Evolutionary conservation across 2,113 vertebrate genomes (phyloP).

Genomic region (Eidolon helvum): DNA sequence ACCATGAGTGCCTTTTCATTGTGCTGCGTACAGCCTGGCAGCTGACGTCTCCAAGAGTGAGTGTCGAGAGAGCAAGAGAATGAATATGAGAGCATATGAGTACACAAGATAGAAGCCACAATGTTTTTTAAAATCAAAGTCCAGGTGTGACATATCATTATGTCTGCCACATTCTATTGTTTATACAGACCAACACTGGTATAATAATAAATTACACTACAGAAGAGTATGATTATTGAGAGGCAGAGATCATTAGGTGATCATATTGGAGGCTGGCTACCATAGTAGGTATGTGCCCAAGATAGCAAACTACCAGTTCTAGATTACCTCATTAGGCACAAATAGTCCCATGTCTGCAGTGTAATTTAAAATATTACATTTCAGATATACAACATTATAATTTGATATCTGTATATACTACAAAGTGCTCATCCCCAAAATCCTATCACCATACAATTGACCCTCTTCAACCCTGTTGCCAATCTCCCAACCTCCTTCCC

Average conservation of each 20-base stretch:
- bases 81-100: background rate
- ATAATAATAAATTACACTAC: background rate
- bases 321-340: background rate
- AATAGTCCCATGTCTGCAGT: background rate
- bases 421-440: background rate
- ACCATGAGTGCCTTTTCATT: background rate
- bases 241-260: background rate
- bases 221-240: background rate
- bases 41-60: background rate
- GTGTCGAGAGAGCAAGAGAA: background rate
- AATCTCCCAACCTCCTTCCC: background rate
- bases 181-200: background rate
- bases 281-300: background rate
- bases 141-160: background rate
- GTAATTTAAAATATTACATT: background rate
- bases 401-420: background rate
- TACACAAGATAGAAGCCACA: background rate
- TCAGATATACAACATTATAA: background rate
- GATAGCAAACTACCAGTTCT: background rate
- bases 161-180: background rate
- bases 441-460: background rate
- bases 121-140: background rate
- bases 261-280: background rate
- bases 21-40: background rate
- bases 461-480: background rate